Evolutionary conservation across 2,888 invertebrate species (phyloP).

Genomic region (Amaurobius ferox): DNA sequence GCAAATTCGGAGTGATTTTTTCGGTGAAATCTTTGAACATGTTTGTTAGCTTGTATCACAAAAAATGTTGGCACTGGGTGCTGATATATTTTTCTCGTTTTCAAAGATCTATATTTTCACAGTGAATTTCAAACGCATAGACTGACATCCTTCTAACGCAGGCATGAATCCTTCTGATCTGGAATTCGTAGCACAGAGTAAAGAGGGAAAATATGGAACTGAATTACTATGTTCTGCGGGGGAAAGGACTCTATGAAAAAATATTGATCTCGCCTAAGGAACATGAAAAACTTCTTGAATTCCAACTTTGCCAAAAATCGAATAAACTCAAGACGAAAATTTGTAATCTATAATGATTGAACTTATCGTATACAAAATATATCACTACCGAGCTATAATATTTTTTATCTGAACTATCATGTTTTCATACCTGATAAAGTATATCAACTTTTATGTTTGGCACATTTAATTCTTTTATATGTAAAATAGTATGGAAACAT

Average conservation of each 20-base stretch:
- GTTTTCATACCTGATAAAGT: no score
- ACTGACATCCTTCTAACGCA: background rate
- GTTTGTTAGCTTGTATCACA: no score
- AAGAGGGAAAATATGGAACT: conserved; percentile 24
- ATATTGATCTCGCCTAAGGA: conserved; percentile 29
- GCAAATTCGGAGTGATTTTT: no score
- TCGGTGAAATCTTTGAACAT: no score
- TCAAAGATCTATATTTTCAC: background rate
- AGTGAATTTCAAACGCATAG: background rate
- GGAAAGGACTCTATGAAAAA: conserved; percentile 29
- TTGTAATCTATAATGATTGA: no score
- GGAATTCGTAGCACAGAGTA: conserved; percentile 29
- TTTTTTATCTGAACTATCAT: no score
- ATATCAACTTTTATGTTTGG: no score
- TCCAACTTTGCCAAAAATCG: background rate
- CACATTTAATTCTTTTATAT: no score
- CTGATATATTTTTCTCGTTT: background rate
- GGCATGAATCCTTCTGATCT: background rate
- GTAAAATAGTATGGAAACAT: no score
- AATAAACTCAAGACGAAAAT: no score
- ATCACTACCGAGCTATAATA: no score
- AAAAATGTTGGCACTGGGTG: background rate
- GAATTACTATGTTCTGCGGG: conserved; percentile 26
- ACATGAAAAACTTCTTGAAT: background rate
- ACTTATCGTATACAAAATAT: no score